Evolutionary conservation across 2,888 invertebrate genomes (phyloP).

Genomic region (Himalopsyche anomala): DNA sequence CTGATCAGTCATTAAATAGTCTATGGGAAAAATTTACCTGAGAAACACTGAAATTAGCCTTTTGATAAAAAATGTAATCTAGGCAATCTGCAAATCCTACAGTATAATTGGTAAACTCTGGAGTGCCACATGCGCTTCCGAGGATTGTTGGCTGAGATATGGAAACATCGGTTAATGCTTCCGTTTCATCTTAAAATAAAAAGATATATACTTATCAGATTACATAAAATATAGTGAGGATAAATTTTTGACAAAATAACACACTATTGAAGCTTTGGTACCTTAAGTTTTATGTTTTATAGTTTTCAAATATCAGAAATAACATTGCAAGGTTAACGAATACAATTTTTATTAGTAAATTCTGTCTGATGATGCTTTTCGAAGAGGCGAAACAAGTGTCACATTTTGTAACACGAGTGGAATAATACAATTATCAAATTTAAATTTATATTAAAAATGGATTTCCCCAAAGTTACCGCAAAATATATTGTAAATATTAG

Average conservation of each 20-base stretch:
- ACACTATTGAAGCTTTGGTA: not conserved
- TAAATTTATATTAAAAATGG: too few relatives aligned
- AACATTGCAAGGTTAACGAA: too few relatives aligned
- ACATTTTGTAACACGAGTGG: too few relatives aligned
- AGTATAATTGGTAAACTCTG: slow-evolving; percentile 91
- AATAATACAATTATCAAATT: too few relatives aligned
- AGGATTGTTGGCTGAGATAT: slow-evolving; percentile 81
- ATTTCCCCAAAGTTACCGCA: too few relatives aligned
- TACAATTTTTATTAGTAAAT: too few relatives aligned
- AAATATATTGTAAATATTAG: too few relatives aligned
- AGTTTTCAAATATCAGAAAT: not conserved
- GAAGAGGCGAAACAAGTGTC: too few relatives aligned
- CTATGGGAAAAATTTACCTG: slow-evolving; percentile 74
- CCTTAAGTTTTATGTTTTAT: not conserved
- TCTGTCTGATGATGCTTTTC: too few relatives aligned
- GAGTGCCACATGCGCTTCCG: slow-evolving; percentile 89
- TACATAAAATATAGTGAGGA: not conserved
- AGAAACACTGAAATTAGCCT: slow-evolving; percentile 78
- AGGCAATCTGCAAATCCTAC: slow-evolving; percentile 88
- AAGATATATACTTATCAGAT: not conserved
- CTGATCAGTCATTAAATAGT: not conserved
- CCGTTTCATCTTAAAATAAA: slow-evolving; percentile 77
- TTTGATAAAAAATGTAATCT: slow-evolving; percentile 94
- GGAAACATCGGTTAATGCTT: slow-evolving; percentile 80
- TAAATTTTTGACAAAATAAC: not conserved